Evolutionary conservation across 2,797 vertebrate genomes (phyloP), one percentile per base, ranked within the genome.

Genomic region (Enteromius argenteus): DNA sequence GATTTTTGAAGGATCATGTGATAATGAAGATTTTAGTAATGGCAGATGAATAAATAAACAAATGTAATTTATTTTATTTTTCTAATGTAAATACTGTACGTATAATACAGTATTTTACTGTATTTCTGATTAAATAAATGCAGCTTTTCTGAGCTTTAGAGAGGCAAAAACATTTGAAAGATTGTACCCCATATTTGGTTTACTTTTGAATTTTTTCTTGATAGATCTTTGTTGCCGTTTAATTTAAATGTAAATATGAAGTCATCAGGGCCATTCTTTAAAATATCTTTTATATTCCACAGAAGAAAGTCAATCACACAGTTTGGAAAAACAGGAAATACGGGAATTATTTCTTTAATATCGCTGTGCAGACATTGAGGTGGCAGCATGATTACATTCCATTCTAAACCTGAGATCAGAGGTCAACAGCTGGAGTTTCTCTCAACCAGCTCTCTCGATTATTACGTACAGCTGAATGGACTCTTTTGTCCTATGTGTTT

Each of bases 381-480:
- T 73, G 42, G 67, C 11, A 62, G 56, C 39, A 49, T 35, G 53
- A 64, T 81, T 62, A 4, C 53, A 81, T 62, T 81, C 68, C 39
- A 62, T 81, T 81, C 27, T 62, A 19, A 84, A 56, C n/a, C 9
- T 3, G 13, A 37, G 71, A 64, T 85, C 83, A 77, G 46, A 85
- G 83, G 44, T 89, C 75, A 85, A 84, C 53, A 71, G 62, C 82
- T 86, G n/a, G 76, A 73, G n/a, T 83, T 68, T 86, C 76, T 86
- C 77, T 81, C 72, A 84, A 73, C 78, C 82, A 75, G 74, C 62
- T 86, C 79, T 84, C 74, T 84, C 75, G 82, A 84, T 84, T 69
- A 64, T 62, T 35, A 44, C 1, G 1, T 51, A n/a, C 60, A 53
- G 17, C 69, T 37, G 53, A 73, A 72, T 56, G 17, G 46, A 53